phyloP scores from a whole-genome alignment of 1,140 invertebrate species.

The Arctopsyche grandis region DNA sequence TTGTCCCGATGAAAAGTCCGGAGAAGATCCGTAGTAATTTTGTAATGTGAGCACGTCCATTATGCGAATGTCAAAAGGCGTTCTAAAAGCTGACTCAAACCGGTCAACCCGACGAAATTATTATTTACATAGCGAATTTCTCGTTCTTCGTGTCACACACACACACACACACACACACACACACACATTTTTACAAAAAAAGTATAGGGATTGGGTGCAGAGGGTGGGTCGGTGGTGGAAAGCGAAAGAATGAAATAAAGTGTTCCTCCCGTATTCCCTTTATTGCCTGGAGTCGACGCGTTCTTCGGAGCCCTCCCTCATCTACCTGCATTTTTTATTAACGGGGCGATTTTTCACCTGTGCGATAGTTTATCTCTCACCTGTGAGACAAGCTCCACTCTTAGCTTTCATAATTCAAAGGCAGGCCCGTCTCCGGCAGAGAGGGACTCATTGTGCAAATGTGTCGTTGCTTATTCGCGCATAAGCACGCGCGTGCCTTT shows the following conservation, averaged over 20 bases:
- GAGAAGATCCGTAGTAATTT: too few species aligned
- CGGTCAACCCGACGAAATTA: not conserved
- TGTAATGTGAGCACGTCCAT: not conserved
- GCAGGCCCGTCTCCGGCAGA: too few species aligned
- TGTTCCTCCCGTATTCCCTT: not conserved
- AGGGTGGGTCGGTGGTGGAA: not conserved
- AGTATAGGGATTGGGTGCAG: not conserved
- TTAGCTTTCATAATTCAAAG: slow-evolving; percentile 1
- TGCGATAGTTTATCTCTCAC: not conserved
- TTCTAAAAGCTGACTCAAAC: not conserved
- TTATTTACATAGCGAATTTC: not conserved
- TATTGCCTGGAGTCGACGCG: not conserved
- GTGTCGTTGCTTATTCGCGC: too few species aligned
- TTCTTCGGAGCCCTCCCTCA: not conserved
- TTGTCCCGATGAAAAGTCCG: too few species aligned
- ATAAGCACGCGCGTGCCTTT: too few species aligned
- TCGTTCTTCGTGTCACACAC: not conserved
- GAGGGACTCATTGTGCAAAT: too few species aligned
- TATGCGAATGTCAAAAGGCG: not conserved
- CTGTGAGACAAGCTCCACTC: not conserved
- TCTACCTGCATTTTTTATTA: slow-evolving; percentile 1
- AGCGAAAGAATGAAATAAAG: slow-evolving; percentile 5
- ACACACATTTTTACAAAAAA: not conserved
- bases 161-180: not conserved
- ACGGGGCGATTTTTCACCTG: slow-evolving; percentile 6